Conservation (phyloP, 35 echinoderm and acorn worm species). For the Patiria miniata region DNA sequence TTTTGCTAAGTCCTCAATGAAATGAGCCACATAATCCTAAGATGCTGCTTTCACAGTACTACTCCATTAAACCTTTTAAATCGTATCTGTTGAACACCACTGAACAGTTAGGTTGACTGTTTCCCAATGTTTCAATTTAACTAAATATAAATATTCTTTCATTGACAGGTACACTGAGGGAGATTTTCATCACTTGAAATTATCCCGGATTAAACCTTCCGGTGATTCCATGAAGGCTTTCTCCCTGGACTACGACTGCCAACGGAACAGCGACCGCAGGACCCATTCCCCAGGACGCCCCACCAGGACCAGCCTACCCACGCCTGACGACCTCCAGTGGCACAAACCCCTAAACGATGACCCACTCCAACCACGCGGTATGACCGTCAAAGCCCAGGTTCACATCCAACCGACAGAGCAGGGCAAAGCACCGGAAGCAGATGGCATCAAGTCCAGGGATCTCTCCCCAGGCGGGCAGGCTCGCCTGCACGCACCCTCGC, state of each 20-base stretch:
- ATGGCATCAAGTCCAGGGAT: not conserved
- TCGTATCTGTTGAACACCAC: too few species aligned
- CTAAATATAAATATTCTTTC: not conserved
- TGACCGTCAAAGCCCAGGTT: slow-evolving; percentile 51
- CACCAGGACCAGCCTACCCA: not conserved
- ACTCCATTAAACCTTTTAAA: too few species aligned
- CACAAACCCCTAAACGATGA: not conserved
- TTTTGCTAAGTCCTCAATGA: too few species aligned
- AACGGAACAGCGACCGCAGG: not conserved
- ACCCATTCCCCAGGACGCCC: not conserved
- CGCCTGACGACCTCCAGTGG: not conserved
- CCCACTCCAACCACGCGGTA: slow-evolving; percentile 13
- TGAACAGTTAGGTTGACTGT: too few species aligned
- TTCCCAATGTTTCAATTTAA: not conserved
- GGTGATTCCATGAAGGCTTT: slow-evolving; percentile 30
- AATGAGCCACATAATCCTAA: too few species aligned
- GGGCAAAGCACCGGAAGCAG: not conserved
- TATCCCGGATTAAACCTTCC: slow-evolving; percentile 28
- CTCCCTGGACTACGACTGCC: slow-evolving; percentile 34
- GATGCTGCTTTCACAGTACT: too few species aligned
- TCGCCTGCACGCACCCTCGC: not conserved
- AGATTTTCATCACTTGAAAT: slow-evolving; percentile 47
- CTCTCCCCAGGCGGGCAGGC: not conserved
- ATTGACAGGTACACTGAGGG: slow-evolving; percentile 35
- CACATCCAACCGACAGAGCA: slow-evolving; percentile 50